Evolutionary conservation across 2,113 vertebrate genomes (phyloP).

Genomic region (Gracilinanus agilis): DNA sequence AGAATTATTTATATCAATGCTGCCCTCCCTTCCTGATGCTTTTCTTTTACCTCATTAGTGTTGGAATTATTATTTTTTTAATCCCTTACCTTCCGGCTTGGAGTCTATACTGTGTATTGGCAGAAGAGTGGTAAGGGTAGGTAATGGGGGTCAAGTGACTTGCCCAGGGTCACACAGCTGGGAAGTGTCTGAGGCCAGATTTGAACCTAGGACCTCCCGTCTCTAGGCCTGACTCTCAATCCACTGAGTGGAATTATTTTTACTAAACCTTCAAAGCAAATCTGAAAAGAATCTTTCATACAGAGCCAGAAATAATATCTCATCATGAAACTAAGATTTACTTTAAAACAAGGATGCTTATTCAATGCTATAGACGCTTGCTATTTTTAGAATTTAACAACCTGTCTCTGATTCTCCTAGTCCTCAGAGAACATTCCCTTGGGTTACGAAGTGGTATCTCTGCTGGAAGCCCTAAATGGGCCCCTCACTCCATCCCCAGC

Average conservation of each 20-base stretch:
- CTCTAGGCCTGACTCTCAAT: no score
- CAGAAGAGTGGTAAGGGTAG: no score
- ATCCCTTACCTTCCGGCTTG: no score
- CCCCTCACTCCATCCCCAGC: conserved; percentile 91
- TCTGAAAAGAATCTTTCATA: not conserved
- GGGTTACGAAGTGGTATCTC: conserved; percentile 95
- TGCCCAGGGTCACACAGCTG: no score
- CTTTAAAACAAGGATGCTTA: not conserved
- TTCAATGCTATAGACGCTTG: not conserved
- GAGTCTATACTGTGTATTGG: no score
- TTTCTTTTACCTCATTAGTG: not conserved
- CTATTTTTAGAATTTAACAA: conserved; percentile 7
- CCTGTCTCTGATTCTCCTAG: conserved; percentile 79
- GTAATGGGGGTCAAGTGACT: no score
- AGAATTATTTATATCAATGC: not conserved
- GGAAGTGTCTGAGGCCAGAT: no score
- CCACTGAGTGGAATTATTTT: no score
- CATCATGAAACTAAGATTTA: not conserved
- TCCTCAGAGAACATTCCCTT: conserved; percentile 96
- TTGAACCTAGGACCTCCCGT: no score
- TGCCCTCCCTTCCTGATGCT: not conserved
- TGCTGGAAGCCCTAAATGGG: conserved; percentile 97
- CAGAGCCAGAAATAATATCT: not conserved
- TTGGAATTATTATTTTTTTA: no score
- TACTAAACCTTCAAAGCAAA: not conserved